Conservation (phyloP, 37 sponge, comb jelly and placozoan species). For the Dysidea cf. avara region DNA sequence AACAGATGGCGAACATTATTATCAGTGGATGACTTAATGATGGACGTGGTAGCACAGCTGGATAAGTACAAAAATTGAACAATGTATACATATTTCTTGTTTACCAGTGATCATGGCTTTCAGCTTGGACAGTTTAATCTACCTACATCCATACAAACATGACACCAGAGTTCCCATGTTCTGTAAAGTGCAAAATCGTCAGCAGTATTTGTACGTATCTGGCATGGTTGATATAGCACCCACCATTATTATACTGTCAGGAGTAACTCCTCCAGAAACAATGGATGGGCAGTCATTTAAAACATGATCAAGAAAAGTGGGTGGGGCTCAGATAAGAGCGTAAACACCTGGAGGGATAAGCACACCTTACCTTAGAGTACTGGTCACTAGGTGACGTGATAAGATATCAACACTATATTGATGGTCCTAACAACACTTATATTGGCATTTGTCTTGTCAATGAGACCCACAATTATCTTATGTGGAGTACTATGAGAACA, state of each 20-base stretch:
- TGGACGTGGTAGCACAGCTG: conserved; percentile 33
- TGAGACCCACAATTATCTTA: conserved; percentile 62
- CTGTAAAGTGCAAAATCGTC: conserved; percentile 15
- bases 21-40: conserved; percentile 79
- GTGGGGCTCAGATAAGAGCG: not conserved
- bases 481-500: conserved; percentile 58
- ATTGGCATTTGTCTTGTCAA: conserved; percentile 64
- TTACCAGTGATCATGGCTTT: conserved; percentile 86
- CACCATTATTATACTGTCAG: conserved; percentile 53
- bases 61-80: conserved; percentile 18
- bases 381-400: conserved; percentile 72
- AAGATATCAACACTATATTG: conserved; percentile 57
- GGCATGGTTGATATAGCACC: conserved; percentile 79
- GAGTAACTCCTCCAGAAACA: conserved; percentile 27
- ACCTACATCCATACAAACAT: conserved; percentile 76
- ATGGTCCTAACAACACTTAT: conserved; percentile 77
- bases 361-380: conserved; percentile 71
- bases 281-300: conserved; percentile 79
- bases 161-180: conserved; percentile 69
- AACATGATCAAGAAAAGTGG: not conserved
- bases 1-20: conserved; percentile 73
- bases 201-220: conserved; percentile 50
- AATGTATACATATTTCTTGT: conserved; percentile 73
- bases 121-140: conserved; percentile 76
- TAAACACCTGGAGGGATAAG: conserved; percentile 20